Percentiles rank a stretch among this genome's conserved stretches.
Conservation (phyloP, 2,797 vertebrate genomes). For the Sebastes alutus region DNA sequence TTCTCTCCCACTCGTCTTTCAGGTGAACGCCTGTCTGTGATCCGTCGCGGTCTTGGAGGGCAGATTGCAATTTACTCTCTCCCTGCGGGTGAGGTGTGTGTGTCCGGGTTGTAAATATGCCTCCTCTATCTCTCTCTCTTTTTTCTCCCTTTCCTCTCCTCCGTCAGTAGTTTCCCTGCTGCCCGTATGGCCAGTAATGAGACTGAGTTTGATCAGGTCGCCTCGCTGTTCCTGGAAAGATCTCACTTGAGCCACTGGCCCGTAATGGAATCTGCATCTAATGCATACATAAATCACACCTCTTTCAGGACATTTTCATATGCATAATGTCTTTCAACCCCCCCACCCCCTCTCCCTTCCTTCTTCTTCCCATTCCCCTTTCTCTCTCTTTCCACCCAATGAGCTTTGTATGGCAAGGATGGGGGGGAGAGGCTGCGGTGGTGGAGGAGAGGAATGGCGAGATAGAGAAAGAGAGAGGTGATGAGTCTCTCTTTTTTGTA, state of each 20-base stretch:
- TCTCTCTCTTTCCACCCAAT: slow-evolving; percentile 90
- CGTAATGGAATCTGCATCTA: slow-evolving; percentile 99
- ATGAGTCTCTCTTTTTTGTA: slow-evolving; percentile 75
- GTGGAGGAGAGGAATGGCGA: slow-evolving; percentile 40
- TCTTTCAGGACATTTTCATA: slow-evolving; percentile 99
- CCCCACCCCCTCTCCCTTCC: background rate
- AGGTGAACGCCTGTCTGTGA: slow-evolving; percentile 66
- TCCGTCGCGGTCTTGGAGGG: slow-evolving; percentile 73
- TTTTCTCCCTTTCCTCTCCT: slow-evolving; percentile 63
- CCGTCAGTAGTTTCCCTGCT: slow-evolving; percentile 69
- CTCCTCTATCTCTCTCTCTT: slow-evolving; percentile 77
- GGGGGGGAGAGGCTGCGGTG: slow-evolving; percentile 8
- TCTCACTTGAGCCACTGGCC: slow-evolving; percentile 97
- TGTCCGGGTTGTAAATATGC: slow-evolving; percentile 98
- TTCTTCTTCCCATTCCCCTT: slow-evolving; percentile 80
- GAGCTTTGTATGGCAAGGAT: slow-evolving; percentile 69
- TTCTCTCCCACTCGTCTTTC: slow-evolving; percentile 64
- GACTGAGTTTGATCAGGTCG: slow-evolving; percentile 98
- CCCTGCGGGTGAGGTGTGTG: slow-evolving; percentile 86
- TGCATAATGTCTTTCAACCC: slow-evolving; percentile 95
- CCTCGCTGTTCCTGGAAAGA: slow-evolving; percentile 95
- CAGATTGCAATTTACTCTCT: slow-evolving; percentile 93
- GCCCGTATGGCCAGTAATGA: slow-evolving; percentile 97
- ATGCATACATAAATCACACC: slow-evolving; percentile 99
- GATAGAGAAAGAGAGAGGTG: slow-evolving; percentile 55